Percentiles rank a stretch among this genome's conserved stretches.
Evolutionary conservation across 2,797 vertebrate species (phyloP).

Genomic region (Ficedula albicollis): DNA sequence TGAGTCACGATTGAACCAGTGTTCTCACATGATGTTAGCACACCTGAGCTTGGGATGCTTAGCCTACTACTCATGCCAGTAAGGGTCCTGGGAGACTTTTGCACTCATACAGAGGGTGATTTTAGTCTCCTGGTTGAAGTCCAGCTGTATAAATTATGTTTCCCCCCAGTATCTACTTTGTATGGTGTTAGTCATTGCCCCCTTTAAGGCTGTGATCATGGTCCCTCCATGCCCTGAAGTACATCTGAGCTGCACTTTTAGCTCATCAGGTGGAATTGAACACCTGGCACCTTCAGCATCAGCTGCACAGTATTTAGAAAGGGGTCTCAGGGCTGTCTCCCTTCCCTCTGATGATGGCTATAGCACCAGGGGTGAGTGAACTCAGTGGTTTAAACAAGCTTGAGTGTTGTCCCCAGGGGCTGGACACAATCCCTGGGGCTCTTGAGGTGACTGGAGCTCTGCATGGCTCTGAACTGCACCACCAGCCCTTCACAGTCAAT

Average conservation of each 20-base stretch:
- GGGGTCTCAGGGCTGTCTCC: fast-evolving
- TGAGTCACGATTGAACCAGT: conserved; percentile 4
- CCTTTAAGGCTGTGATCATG: not conserved
- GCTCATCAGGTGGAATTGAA: not conserved
- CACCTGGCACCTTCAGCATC: not conserved
- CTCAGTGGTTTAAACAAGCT: fast-evolving
- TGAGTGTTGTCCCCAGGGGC: fast-evolving
- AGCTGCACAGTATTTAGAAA: not conserved
- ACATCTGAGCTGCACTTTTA: not conserved
- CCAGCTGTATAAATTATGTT: not conserved
- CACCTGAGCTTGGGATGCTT: not conserved
- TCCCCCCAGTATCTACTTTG: not conserved
- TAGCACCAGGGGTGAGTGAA: not conserved
- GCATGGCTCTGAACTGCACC: not conserved
- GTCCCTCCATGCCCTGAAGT: not conserved
- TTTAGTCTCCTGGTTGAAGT: not conserved
- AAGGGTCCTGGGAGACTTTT: not conserved
- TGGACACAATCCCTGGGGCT: not conserved
- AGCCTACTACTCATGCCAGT: not conserved
- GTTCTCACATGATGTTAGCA: not conserved
- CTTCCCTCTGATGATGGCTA: fast-evolving
- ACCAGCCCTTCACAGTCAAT: not conserved
- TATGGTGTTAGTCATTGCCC: not conserved
- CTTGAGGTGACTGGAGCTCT: not conserved
- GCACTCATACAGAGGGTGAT: not conserved